Evolutionary conservation across 1,140 invertebrate genomes (phyloP).

Genomic region (Calycopis cecrops): DNA sequence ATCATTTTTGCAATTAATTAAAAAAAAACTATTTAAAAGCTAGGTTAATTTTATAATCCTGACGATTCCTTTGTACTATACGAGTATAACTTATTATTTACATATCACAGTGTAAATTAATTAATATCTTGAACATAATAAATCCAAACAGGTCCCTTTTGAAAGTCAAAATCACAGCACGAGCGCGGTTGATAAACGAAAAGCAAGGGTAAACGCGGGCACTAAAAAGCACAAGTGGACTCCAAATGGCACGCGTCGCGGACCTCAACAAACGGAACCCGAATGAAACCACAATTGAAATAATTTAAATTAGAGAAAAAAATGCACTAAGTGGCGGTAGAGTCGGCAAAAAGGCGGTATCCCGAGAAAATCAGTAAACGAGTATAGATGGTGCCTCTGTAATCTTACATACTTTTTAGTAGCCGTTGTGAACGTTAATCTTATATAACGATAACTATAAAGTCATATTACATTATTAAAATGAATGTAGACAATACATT

Average conservation of each 20-base stretch:
- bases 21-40: too few species aligned
- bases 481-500: too few species aligned
- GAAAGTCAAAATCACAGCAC: constrained; percentile 52
- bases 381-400: too few species aligned
- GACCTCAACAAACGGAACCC: constrained; percentile 56
- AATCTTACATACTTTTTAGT: too few species aligned
- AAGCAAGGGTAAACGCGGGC: constrained; percentile 59
- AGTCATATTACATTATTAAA: too few species aligned
- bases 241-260: constrained; percentile 63
- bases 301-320: constrained; percentile 73
- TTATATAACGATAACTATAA: too few species aligned
- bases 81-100: too few species aligned
- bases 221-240: constrained; percentile 67
- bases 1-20: too few species aligned
- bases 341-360: constrained; percentile 28
- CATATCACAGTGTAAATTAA: constrained; percentile 10
- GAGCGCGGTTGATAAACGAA: constrained; percentile 24
- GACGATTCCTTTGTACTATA: too few species aligned
- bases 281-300: constrained; percentile 64
- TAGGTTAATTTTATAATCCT: too few species aligned
- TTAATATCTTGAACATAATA: constrained; percentile 17
- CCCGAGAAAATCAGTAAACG: constrained; percentile 4
- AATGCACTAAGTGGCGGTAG: constrained; percentile 56
- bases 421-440: too few species aligned
- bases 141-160: constrained; percentile 25